phyloP scores from a whole-genome alignment of 2,888 invertebrate genomes.

The Limnephilus lunatus region DNA sequence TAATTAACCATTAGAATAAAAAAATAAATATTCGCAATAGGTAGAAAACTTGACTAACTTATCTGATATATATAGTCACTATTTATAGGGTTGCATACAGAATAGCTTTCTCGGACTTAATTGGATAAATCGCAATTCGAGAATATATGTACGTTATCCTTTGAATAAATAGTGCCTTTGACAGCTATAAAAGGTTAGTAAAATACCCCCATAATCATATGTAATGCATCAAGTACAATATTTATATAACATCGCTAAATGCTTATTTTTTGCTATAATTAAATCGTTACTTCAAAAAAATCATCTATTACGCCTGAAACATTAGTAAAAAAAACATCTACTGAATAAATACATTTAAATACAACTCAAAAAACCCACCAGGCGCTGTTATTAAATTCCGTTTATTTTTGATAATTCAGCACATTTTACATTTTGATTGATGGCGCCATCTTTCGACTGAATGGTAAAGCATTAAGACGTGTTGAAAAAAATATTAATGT shows the following conservation, averaged over 20 bases:
- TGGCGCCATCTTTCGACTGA: constrained; percentile 39
- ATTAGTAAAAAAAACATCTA: constrained; percentile 14
- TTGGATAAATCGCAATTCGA: too few species aligned
- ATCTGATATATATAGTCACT: too few species aligned
- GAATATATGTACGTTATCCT: too few species aligned
- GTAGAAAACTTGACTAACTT: too few species aligned
- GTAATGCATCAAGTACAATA: too few species aligned
- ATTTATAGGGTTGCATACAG: too few species aligned
- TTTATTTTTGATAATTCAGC: constrained; percentile 44
- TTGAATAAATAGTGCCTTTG: too few species aligned
- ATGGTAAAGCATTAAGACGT: constrained; percentile 45
- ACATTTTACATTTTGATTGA: constrained; percentile 44
- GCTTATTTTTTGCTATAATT: neutral
- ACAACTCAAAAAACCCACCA: constrained; percentile 20
- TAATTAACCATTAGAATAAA: too few species aligned
- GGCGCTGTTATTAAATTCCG: constrained; percentile 31
- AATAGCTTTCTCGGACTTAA: too few species aligned
- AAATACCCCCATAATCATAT: too few species aligned
- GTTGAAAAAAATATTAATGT: constrained; percentile 46
- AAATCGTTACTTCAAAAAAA: neutral
- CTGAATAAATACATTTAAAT: constrained; percentile 1
- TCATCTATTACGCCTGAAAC: neutral
- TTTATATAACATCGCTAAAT: neutral
- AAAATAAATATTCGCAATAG: too few species aligned
- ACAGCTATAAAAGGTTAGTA: too few species aligned